These are phyloP conservation scores for Zaprionus nigranus DNA, from an alignment of 1,140 invertebrate genomes.

Conservation along the genomic window DNA sequence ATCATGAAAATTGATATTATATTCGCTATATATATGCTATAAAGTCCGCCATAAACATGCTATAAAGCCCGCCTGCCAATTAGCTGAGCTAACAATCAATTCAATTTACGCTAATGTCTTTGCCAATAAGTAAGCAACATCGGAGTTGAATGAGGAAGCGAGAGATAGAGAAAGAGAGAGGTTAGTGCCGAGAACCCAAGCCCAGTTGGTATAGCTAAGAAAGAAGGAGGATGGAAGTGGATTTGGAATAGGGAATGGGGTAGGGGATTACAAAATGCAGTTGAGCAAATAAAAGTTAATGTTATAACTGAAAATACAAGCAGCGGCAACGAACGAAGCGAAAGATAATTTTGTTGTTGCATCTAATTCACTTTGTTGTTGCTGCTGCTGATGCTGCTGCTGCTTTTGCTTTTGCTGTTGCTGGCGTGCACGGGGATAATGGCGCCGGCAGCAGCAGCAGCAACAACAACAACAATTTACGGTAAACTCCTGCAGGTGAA, in stretches of 20 bases:
- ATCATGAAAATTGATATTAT: neutral
- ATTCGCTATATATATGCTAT: neutral
- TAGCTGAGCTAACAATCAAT: constrained; percentile 12
- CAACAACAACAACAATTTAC: constrained; percentile 66
- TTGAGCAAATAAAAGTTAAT: constrained; percentile 77
- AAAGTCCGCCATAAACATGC: neutral
- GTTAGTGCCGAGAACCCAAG: neutral
- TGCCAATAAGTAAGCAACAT: constrained; percentile 3
- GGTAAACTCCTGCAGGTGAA: constrained; percentile 69
- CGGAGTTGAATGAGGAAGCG: neutral
- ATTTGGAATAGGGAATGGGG: neutral
- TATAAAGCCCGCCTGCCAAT: neutral
- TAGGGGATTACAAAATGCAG: constrained; percentile 48
- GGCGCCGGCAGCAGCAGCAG: constrained; percentile 32
- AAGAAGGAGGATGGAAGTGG: no score
- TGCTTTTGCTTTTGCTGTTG: constrained; percentile 25
- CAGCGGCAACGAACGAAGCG: constrained; percentile 43
- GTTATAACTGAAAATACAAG: constrained; percentile 66
- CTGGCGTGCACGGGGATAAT: constrained; percentile 24
- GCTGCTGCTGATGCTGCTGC: constrained; percentile 21
- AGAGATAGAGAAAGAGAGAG: neutral
- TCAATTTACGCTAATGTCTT: constrained; percentile 30
- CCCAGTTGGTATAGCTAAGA: no score
- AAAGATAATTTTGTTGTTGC: constrained; percentile 70
- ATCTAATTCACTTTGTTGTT: constrained; percentile 68